phyloP scores from a whole-genome alignment of 2,888 invertebrate genomes.

The Anticlea derivata region DNA sequence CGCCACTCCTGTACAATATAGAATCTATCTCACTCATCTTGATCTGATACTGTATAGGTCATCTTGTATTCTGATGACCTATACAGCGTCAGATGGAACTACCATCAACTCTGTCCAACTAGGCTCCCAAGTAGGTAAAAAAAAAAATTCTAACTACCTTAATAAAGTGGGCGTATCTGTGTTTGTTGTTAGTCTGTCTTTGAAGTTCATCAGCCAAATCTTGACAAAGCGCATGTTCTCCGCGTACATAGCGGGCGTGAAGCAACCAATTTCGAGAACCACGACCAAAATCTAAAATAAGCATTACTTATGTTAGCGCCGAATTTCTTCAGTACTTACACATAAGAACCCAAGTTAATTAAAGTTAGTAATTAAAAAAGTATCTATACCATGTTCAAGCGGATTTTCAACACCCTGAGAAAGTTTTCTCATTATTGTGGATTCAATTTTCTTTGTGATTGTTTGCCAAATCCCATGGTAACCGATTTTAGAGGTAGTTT shows the following conservation, averaged over 20 bases:
- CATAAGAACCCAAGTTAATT: too few relatives aligned
- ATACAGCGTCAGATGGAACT: too few relatives aligned
- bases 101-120: too few relatives aligned
- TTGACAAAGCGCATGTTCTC: conserved; percentile 66
- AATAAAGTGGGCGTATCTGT: conserved; percentile 70
- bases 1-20: too few relatives aligned
- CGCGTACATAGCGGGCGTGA: conserved; percentile 72
- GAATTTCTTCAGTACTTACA: too few relatives aligned
- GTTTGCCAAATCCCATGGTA: conserved; percentile 3
- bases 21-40: too few relatives aligned
- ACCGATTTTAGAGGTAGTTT: neutral
- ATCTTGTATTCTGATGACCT: too few relatives aligned
- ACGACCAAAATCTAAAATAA: conserved; percentile 49
- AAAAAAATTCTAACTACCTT: conserved; percentile 48
- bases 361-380: neutral
- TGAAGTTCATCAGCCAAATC: conserved; percentile 68
- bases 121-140: too few relatives aligned
- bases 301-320: neutral
- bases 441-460: neutral
- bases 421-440: conserved; percentile 34
- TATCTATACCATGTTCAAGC: conserved; percentile 37
- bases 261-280: conserved; percentile 73
- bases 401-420: conserved; percentile 34
- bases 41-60: too few relatives aligned
- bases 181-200: conserved; percentile 58